A percentile compares a stretch with the other conserved stretches of the same genome.
Conservation (phyloP, 2,888 invertebrate genomes). For the Melieria crassipennis region DNA sequence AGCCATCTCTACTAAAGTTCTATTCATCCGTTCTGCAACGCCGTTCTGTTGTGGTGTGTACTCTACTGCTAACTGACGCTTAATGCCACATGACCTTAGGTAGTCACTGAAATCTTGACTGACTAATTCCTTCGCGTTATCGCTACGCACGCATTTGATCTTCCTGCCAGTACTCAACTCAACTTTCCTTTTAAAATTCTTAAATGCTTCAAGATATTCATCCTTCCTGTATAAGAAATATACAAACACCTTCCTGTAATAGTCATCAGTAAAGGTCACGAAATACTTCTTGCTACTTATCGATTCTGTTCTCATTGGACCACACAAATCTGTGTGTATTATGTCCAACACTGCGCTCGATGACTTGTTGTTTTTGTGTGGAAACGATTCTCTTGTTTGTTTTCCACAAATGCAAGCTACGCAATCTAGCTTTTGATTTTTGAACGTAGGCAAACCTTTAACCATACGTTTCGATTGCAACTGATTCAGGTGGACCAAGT, state of each 20-base stretch:
- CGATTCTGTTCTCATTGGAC: constrained; percentile 11
- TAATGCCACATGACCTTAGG: constrained; percentile 6
- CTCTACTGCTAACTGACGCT: constrained; percentile 6
- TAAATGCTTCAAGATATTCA: neutral
- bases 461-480: no score
- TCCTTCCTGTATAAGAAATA: constrained; percentile 5
- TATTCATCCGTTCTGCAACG: constrained; percentile 8
- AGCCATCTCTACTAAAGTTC: constrained; percentile 8
- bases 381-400: no score
- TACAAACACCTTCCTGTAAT: constrained; percentile 9
- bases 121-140: neutral
- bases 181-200: neutral
- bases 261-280: constrained; percentile 38
- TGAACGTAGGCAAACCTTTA: no score
- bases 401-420: no score
- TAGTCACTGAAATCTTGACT: neutral
- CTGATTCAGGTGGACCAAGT: no score
- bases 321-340: no score
- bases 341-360: no score
- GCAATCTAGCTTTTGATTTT: no score
- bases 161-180: constrained; percentile 17
- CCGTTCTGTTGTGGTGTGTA: constrained; percentile 12
- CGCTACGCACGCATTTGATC: neutral
- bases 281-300: constrained; percentile 35
- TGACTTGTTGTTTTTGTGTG: no score